phyloP scores from a whole-genome alignment of 1,140 invertebrate genomes.

The Asobara japonica region DNA sequence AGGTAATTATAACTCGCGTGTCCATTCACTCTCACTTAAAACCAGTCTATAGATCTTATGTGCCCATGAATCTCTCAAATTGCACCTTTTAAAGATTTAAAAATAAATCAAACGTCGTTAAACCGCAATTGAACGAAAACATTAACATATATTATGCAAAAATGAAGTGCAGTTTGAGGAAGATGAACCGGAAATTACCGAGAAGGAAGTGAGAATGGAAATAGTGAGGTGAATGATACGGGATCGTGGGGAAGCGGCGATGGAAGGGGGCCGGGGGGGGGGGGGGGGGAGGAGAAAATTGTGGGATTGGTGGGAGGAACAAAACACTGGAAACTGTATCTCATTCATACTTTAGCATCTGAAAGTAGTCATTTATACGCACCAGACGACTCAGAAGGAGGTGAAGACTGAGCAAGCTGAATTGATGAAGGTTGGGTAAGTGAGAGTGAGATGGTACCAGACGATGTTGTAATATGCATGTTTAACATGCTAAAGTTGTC shows the following conservation, averaged over 20 bases:
- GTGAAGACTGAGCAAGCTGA: not conserved
- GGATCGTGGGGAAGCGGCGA: too few species aligned
- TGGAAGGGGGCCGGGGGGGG: not conserved
- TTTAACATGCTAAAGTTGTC: not conserved
- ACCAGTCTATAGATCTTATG: not conserved
- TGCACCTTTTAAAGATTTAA: not conserved
- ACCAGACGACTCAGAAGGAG: slow-evolving; percentile 1
- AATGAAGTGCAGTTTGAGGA: slow-evolving; percentile 20
- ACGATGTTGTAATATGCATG: slow-evolving; percentile 3
- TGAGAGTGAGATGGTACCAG: not conserved
- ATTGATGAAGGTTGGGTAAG: slow-evolving; percentile 4
- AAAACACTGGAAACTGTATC: slow-evolving; percentile 7
- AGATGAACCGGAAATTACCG: slow-evolving; percentile 36
- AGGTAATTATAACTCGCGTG: not conserved
- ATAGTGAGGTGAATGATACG: slow-evolving; percentile 25
- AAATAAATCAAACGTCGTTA: not conserved
- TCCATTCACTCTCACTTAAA: not conserved
- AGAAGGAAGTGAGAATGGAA: not conserved
- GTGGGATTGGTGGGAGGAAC: not conserved
- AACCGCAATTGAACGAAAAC: not conserved
- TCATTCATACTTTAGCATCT: slow-evolving; percentile 10
- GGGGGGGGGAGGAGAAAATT: not conserved
- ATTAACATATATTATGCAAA: not conserved
- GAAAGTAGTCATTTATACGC: slow-evolving; percentile 10
- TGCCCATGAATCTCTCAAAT: not conserved